phyloP scores from a whole-genome alignment of 2,888 invertebrate species.

The Lepidocyrtoides sp. region DNA sequence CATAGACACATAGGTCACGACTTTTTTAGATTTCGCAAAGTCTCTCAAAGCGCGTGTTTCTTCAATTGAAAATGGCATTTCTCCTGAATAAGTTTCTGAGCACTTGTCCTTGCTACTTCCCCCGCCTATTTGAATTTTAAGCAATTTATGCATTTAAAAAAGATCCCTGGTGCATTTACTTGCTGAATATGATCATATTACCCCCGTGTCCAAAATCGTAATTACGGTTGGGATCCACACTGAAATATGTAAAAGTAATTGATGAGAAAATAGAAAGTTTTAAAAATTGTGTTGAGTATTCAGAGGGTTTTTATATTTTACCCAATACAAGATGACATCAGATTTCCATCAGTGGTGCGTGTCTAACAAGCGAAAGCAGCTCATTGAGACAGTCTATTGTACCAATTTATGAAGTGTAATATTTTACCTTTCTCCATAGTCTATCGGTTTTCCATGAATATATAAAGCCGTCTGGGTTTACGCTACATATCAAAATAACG shows the following conservation, averaged over 20 bases:
- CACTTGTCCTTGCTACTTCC: constrained; percentile 92
- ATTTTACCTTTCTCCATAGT: constrained; percentile 86
- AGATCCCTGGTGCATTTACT: too few species aligned
- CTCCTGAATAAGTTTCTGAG: constrained; percentile 92
- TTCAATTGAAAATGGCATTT: constrained; percentile 92
- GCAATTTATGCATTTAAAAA: too few species aligned
- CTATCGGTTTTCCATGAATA: constrained; percentile 86
- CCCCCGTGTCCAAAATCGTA: constrained; percentile 86
- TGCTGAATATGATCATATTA: constrained; percentile 28
- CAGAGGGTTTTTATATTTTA: too few species aligned
- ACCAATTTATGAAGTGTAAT: not conserved
- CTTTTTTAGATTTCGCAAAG: constrained; percentile 87
- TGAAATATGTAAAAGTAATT: too few species aligned
- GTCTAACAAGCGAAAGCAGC: too few species aligned
- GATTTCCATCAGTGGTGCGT: not conserved
- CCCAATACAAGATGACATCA: not conserved
- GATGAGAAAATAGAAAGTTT: too few species aligned
- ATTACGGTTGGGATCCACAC: constrained; percentile 87
- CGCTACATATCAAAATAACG: not conserved
- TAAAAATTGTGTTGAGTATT: too few species aligned
- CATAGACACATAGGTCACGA: constrained; percentile 88
- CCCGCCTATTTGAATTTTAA: constrained; percentile 58
- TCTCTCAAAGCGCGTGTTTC: constrained; percentile 91
- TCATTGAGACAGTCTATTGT: too few species aligned
- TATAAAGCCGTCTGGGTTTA: constrained; percentile 71